Conservation (phyloP, 2,888 invertebrate genomes). For the Emmelina monodactyla region DNA sequence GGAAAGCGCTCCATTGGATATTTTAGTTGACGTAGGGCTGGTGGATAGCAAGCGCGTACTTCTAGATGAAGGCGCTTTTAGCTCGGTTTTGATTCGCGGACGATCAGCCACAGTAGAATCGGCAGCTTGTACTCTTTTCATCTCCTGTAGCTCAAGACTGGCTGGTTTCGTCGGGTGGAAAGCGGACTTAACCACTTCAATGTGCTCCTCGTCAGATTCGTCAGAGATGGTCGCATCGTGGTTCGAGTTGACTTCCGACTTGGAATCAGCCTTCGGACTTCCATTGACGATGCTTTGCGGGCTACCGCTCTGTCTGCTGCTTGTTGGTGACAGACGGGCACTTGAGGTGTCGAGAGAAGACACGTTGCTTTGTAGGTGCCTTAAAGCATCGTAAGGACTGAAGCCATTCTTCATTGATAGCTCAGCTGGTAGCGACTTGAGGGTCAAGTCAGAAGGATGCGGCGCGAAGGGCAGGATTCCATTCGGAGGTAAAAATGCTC, state of each 20-base stretch:
- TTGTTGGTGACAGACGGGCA: conserved; percentile 61
- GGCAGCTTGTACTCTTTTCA: conserved; percentile 63
- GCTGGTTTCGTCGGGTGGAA: conserved; percentile 73
- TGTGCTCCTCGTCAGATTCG: conserved; percentile 75
- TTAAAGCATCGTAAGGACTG: conserved; percentile 65
- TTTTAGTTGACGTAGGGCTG: conserved; percentile 67
- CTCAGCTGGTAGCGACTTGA: conserved; percentile 55
- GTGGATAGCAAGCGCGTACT: conserved; percentile 47
- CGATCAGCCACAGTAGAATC: conserved; percentile 67
- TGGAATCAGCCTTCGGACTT: conserved; percentile 61
- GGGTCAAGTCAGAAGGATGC: conserved; percentile 57
- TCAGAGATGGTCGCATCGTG: conserved; percentile 69
- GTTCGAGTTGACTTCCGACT: conserved; percentile 70
- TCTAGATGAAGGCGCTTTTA: conserved; percentile 69
- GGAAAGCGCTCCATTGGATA: conserved; percentile 59
- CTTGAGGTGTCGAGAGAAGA: conserved; percentile 56
- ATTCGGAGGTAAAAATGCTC: conserved; percentile 63
- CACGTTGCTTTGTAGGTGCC: conserved; percentile 49
- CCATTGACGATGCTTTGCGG: conserved; percentile 50
- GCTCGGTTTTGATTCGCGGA: conserved; percentile 51
- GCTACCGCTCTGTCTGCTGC: conserved; percentile 63
- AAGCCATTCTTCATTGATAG: conserved; percentile 62
- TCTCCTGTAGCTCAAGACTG: conserved; percentile 62
- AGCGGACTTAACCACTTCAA: conserved; percentile 79
- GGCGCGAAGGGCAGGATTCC: conserved; percentile 61